Base-by-base conservation (phyloP, 1,140 invertebrate species). In the Homalodisca vitripennis region DNA sequence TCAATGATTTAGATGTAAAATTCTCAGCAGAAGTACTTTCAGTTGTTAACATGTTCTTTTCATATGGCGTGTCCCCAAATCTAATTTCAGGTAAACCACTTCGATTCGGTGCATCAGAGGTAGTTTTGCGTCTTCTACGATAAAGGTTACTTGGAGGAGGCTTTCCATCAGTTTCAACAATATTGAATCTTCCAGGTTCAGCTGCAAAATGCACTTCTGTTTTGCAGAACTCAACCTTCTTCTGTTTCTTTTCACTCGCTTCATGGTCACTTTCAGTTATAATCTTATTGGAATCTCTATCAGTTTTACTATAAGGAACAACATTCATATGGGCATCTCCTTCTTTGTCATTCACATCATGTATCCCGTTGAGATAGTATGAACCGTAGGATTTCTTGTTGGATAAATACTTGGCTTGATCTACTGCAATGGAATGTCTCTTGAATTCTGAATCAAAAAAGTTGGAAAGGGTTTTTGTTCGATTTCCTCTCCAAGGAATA, bases 111-210 rank as follows among this genome's bases (percentile, higher is more conserved):
- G 76, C 75, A n/a, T 76, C 74, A 22, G 67, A 65, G 3, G 73
- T 69, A 2, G 68, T 69, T 69, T 51, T 69, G 24, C 57, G 75
- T 53, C 74, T 77, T 74, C 88, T 83, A 68, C 91, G 82, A 77
- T 91, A 92, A 76, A 89, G 87, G 76, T 91, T 90, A 0, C 88
- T 89, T 6, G 91, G 89, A 24, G 91, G 91, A 57, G 91, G 91
- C 77, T 93, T 93, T 60, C 89, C 90, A 77, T 92, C 90, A 0
- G 91, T 92, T 78, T 91, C 90, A n/a, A 93, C 91, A 60, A 93
- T 92, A 76, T 92, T 92, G 0, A 93, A 89, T 73, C 87, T 87
- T 0, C 92, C 91, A 0, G 89, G 88, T 75, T 92, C 91, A n/a
- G 89, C 88, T 0, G 90, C 89, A 78, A 93, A 92, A 78, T 93